Evolutionary conservation across 2,113 vertebrate species (phyloP).

Genomic region (Sinocyclocheilus anophthalmus): DNA sequence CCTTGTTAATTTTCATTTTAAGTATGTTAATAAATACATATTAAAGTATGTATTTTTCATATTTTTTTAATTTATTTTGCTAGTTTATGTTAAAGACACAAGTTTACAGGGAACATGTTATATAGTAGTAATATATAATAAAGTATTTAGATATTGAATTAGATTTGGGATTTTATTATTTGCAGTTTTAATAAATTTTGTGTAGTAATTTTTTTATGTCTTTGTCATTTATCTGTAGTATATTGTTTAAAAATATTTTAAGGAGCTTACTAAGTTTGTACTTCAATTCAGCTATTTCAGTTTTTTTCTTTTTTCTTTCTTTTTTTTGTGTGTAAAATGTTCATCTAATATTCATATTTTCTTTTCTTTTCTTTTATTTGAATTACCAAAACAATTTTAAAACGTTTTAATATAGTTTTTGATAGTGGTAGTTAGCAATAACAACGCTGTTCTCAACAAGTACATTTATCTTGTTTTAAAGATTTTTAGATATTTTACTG

Average conservation of each 20-base stretch:
- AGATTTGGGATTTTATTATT: not conserved
- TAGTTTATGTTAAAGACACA: no score
- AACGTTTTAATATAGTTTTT: not conserved
- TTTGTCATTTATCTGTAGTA: not conserved
- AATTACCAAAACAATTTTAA: not conserved
- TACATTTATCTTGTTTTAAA: not conserved
- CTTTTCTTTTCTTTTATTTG: not conserved
- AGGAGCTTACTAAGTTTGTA: not conserved
- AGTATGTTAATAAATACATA: not conserved
- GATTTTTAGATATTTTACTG: not conserved
- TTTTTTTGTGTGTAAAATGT: not conserved
- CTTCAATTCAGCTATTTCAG: not conserved
- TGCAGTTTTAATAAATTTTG: not conserved
- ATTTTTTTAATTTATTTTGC: not conserved
- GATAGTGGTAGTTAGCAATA: not conserved
- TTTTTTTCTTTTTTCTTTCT: not conserved
- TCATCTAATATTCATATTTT: not conserved
- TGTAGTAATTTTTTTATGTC: not conserved
- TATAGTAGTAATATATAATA: not conserved
- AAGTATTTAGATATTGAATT: no score
- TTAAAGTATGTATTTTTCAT: not conserved
- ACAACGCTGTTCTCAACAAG: not conserved
- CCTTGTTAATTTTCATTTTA: not conserved
- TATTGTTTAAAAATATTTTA: not conserved
- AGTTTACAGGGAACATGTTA: not conserved